Evolutionary conservation across 2,113 vertebrate species (phyloP).

Genomic region (Bostrychus sinensis): DNA sequence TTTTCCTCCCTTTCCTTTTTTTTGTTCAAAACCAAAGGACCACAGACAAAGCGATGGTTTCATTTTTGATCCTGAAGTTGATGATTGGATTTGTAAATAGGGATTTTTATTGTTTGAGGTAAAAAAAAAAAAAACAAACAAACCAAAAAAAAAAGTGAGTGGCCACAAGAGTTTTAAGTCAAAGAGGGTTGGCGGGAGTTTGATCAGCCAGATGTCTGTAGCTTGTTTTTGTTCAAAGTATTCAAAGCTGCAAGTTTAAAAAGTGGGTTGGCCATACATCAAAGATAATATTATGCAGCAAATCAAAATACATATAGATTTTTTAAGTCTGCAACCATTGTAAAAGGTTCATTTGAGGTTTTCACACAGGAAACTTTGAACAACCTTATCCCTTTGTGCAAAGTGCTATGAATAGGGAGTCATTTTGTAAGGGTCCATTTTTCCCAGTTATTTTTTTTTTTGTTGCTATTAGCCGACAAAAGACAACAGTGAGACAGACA

Average conservation of each 20-base stretch:
- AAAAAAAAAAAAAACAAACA: constrained; percentile 3
- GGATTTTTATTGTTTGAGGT: constrained; percentile 20
- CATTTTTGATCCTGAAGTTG: constrained; percentile 17
- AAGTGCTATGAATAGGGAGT: constrained; percentile 13
- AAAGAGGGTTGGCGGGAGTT: constrained; percentile 31
- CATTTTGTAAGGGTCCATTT: constrained; percentile 29
- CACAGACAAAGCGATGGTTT: constrained; percentile 13
- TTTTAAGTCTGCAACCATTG: neutral
- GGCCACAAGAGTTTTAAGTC: constrained; percentile 21
- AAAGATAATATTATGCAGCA: neutral
- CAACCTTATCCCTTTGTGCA: neutral
- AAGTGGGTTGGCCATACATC: neutral
- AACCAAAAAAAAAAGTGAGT: constrained; percentile 1
- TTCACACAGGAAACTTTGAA: neutral
- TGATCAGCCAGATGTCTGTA: constrained; percentile 32
- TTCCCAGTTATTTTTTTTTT: constrained; percentile 28
- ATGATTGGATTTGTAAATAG: constrained; percentile 44
- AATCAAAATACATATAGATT: neutral
- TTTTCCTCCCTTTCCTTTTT: neutral
- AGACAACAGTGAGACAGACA: constrained; percentile 22
- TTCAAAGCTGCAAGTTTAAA: neutral
- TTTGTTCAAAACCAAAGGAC: constrained; percentile 24
- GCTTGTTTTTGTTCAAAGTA: constrained; percentile 24
- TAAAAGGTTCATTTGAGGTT: constrained; percentile 3
- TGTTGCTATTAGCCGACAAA: constrained; percentile 13